Conservation (phyloP, 2,888 invertebrate species). For the Polyommatus iphigenia region DNA sequence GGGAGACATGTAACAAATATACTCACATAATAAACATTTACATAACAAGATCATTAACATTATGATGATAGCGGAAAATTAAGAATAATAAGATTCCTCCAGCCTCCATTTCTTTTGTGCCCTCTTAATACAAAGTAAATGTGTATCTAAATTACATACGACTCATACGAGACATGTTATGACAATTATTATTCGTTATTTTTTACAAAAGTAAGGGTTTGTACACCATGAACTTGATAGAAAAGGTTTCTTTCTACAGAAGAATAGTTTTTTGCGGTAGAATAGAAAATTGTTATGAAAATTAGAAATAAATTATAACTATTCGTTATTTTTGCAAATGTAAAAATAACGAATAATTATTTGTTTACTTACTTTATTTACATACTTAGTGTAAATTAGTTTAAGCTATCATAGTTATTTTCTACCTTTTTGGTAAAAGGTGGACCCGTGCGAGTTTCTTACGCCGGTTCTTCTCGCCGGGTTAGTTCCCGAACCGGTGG, state of each 20-base stretch:
- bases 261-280: neutral
- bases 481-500: too few species aligned
- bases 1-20: neutral
- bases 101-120: conserved; percentile 3
- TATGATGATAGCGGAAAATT: conserved; percentile 24
- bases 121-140: conserved; percentile 20
- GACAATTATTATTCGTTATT: conserved; percentile 14
- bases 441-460: too few species aligned
- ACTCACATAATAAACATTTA: neutral
- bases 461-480: too few species aligned
- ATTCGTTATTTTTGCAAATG: too few species aligned
- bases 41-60: conserved; percentile 12
- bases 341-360: too few species aligned
- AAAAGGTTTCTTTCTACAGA: neutral
- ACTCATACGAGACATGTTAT: conserved; percentile 2
- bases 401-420: too few species aligned
- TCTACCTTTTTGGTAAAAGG: too few species aligned
- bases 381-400: too few species aligned
- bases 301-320: neutral
- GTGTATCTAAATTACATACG: conserved; percentile 4
- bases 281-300: neutral
- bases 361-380: too few species aligned
- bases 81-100: conserved; percentile 27
- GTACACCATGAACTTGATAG: neutral
- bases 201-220: neutral